phyloP scores from a whole-genome alignment of 2,113 vertebrate species.

The Petrocephalus microphthalmus region DNA sequence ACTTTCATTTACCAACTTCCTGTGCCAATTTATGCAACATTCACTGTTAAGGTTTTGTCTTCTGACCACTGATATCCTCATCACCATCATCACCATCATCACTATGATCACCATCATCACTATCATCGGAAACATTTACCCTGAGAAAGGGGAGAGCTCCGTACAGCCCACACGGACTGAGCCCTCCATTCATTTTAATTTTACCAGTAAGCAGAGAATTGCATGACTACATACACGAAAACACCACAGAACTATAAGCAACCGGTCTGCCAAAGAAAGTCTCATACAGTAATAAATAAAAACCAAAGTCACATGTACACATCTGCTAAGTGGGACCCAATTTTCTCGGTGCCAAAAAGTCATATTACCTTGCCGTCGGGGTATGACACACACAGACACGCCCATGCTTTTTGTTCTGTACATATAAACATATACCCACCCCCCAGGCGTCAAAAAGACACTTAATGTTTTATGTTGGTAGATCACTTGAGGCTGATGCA shows the following conservation, averaged over 20 bases:
- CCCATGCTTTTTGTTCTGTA: not conserved
- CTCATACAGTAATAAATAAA: not conserved
- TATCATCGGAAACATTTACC: not conserved
- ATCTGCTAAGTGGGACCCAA: not conserved
- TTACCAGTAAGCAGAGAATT: not conserved
- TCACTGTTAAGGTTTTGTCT: not conserved
- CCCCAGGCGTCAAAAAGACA: not conserved
- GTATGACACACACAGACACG: not conserved
- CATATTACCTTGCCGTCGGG: not conserved
- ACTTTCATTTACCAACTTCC: slow-evolving; percentile 8
- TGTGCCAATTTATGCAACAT: slow-evolving; percentile 5
- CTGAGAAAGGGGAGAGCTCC: too few species aligned
- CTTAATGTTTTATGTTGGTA: too few species aligned
- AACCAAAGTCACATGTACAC: not conserved
- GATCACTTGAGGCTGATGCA: not conserved
- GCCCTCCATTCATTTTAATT: not conserved
- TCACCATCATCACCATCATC: not conserved
- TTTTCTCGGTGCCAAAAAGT: not conserved
- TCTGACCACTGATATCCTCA: not conserved
- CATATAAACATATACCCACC: not conserved
- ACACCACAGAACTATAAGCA: too few species aligned
- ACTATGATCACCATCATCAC: not conserved
- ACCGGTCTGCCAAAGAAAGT: slow-evolving; percentile 7
- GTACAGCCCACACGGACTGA: not conserved
- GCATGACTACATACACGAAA: not conserved